These are phyloP conservation scores for Neogale vison DNA, from an alignment of 2,113 vertebrate species.

Conservation along the genomic window DNA sequence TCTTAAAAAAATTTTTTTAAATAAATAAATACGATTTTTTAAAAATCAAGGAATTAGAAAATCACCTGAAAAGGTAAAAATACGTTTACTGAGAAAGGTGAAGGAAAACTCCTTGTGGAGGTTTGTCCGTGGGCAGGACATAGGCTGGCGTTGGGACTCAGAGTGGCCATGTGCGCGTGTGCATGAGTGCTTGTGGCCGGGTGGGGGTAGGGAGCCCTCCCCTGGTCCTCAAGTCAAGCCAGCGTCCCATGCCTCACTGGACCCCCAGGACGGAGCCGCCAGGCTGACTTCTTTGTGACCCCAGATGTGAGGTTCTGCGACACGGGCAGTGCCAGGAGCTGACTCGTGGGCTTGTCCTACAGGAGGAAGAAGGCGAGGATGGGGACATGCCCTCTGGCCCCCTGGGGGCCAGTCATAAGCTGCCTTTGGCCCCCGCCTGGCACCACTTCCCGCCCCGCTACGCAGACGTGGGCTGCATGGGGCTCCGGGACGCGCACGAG, in stretches of 20 bases:
- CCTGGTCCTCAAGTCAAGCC: neutral
- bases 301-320: neutral
- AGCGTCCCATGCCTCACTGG: neutral
- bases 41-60: neutral
- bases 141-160: neutral
- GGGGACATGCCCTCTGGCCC: conserved; percentile 85
- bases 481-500: conserved; percentile 91
- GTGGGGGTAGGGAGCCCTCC: neutral
- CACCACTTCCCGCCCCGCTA: conserved; percentile 91
- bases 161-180: neutral
- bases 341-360: conserved; percentile 24
- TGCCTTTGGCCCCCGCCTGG: conserved; percentile 86
- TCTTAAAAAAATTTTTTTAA: too few relatives aligned
- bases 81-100: neutral
- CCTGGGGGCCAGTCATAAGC: conserved; percentile 87
- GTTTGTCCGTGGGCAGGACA: neutral
- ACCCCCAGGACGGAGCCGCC: neutral
- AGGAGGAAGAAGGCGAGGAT: conserved; percentile 97
- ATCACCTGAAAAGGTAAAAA: neutral
- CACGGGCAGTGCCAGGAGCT: neutral
- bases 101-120: neutral
- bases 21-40: too few relatives aligned
- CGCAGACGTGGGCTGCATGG: conserved; percentile 87
- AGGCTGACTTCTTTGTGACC: neutral
- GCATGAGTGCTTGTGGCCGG: neutral